Base-by-base conservation (phyloP, 1,140 invertebrate species). In the Megalopta genalis region DNA sequence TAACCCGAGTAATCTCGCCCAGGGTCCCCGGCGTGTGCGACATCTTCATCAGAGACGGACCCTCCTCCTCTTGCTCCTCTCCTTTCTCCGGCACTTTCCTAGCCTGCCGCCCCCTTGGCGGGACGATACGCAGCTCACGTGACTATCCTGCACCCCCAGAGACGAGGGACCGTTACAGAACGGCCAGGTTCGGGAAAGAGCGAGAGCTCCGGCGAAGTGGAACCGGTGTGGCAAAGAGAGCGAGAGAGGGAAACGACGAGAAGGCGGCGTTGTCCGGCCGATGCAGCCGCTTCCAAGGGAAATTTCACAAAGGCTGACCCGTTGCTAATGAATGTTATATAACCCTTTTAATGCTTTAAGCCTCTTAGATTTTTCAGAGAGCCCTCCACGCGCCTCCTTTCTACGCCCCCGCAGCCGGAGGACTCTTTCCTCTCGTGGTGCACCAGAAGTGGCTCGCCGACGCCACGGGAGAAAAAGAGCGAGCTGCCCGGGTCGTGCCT, bases 341-440 rank as follows among this genome's bases (percentile, higher is more conserved):
- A 92, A 93, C 92, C 92, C 92, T 92, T 93, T 93, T 93, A 92
- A 93, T 92, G 91, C 91, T 92, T 93, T 92, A 92, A 92, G 91
- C 91, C 92, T 93, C 90, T 93, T 92, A 91, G 91, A 92, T 93
- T 93, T 92, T 93, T 93, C 89, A 92, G 90, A 91, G 87, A 77
- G 89, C 90, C 85, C 89, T 91, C 86, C 81, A 89, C 77, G 64
- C 81, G 66, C 69, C 70, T 83, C 64, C 73, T 77, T 32, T 82
- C 59, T 65, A 69, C 81, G 68, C 70, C 64, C 70, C 64, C 62
- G 63, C 72, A 39, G 39, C 80, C 54, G 21, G 68, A 73, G 49
- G 69, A 63, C 77, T 75, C 81, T 68, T 77, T 72, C 27, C 71
- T 80, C 88, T 86, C 70, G 71, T 72, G 81, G 66, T 63, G 76